Evolutionary conservation across 2,888 invertebrate species (phyloP).

Genomic region (Hemaris fuciformis): DNA sequence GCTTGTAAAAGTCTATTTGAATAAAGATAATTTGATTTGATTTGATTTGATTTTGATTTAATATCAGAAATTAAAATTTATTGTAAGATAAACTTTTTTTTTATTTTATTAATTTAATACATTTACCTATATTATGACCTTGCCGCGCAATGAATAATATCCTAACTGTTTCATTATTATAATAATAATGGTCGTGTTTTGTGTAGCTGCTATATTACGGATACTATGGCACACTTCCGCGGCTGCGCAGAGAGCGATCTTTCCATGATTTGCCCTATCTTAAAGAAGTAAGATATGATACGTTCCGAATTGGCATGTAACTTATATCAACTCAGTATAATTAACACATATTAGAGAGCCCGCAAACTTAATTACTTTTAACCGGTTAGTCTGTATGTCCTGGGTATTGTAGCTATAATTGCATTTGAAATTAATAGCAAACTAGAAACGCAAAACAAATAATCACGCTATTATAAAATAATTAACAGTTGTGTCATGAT

Average conservation of each 20-base stretch:
- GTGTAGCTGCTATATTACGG: slow-evolving; percentile 86
- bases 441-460: slow-evolving; percentile 10
- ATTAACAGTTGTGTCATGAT: not conserved
- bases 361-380: not conserved
- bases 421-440: slow-evolving; percentile 4
- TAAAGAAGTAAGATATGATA: slow-evolving; percentile 86
- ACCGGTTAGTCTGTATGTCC: not conserved
- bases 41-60: too few relatives aligned
- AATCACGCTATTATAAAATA: slow-evolving; percentile 13
- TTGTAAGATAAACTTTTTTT: too few relatives aligned
- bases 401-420: slow-evolving; percentile 2
- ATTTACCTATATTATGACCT: too few relatives aligned
- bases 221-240: slow-evolving; percentile 86
- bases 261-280: slow-evolving; percentile 89
- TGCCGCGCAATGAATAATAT: too few relatives aligned
- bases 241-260: slow-evolving; percentile 89
- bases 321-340: slow-evolving; percentile 2
- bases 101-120: too few relatives aligned
- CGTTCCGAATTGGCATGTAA: slow-evolving; percentile 55
- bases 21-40: too few relatives aligned
- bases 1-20: too few relatives aligned
- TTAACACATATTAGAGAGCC: slow-evolving; percentile 7
- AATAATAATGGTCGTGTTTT: slow-evolving; percentile 54
- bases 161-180: too few relatives aligned
- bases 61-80: too few relatives aligned